Evolutionary conservation across 2,113 vertebrate genomes (phyloP).

Genomic region (Charadrius vociferus): DNA sequence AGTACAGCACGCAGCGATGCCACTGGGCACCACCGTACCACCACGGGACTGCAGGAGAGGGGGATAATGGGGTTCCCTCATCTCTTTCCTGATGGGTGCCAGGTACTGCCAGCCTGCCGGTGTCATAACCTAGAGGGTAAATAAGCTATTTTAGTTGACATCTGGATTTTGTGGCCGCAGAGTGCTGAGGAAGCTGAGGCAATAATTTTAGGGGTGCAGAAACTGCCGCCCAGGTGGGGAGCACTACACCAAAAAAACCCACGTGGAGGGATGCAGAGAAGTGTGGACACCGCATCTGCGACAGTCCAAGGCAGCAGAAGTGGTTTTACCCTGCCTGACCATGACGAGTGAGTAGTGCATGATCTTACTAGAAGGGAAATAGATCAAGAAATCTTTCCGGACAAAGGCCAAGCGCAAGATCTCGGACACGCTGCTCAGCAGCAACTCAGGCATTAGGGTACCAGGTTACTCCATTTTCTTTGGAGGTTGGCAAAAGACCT

Average conservation of each 20-base stretch:
- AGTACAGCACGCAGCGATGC: neutral
- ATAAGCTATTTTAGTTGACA: neutral
- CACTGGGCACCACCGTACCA: neutral
- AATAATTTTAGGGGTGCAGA: neutral
- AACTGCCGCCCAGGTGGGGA: neutral
- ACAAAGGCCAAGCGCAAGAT: neutral
- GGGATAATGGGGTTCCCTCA: accelerated
- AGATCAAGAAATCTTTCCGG: neutral
- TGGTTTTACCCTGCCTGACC: neutral
- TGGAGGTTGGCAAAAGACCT: neutral
- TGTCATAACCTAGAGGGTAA: neutral
- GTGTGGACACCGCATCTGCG: neutral
- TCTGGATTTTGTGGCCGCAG: neutral
- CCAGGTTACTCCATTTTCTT: neutral
- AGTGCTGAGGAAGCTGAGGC: neutral
- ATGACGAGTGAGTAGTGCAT: neutral
- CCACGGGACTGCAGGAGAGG: neutral
- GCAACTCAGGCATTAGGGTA: neutral
- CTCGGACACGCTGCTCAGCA: neutral
- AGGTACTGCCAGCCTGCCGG: neutral
- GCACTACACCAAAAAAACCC: accelerated
- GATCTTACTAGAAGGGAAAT: accelerated
- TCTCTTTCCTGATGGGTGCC: neutral
- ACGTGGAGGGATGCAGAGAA: accelerated
- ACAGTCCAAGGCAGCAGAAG: neutral